Evolutionary conservation across 2,113 vertebrate species (phyloP).

Genomic region (Halichoeres trimaculatus): DNA sequence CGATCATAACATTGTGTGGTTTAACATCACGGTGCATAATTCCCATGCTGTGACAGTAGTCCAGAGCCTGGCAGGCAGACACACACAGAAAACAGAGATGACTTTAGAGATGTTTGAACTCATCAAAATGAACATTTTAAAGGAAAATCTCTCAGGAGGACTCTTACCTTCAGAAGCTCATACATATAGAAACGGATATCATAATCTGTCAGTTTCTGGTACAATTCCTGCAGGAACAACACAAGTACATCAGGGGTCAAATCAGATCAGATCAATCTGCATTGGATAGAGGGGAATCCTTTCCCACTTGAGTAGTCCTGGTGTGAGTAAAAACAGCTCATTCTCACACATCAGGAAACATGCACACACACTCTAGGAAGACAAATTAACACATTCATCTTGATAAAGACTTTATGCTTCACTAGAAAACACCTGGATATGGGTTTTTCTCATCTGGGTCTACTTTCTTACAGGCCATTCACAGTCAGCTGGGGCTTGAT

Average conservation of each 20-base stretch:
- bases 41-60: constrained; percentile 99
- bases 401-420: too few species aligned
- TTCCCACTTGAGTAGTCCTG: too few species aligned
- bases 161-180: constrained; percentile 97
- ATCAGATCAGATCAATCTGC: too few species aligned
- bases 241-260: constrained; percentile 4
- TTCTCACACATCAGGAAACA: too few species aligned
- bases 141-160: background rate
- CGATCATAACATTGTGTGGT: constrained; percentile 99
- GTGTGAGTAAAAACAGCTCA: too few species aligned
- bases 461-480: too few species aligned
- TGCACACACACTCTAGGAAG: too few species aligned
- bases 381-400: too few species aligned
- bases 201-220: constrained; percentile 99
- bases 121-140: background rate
- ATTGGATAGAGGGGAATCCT: too few species aligned
- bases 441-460: too few species aligned
- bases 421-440: too few species aligned
- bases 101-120: background rate
- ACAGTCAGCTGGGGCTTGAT: too few species aligned
- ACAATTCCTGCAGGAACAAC: constrained; percentile 89
- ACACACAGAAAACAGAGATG: background rate
- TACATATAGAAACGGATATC: constrained; percentile 99
- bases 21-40: constrained; percentile 99
- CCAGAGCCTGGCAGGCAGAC: constrained; percentile 88